Base-by-base conservation (phyloP, 1,140 invertebrate species). In the Rhyzopertha dominica region DNA sequence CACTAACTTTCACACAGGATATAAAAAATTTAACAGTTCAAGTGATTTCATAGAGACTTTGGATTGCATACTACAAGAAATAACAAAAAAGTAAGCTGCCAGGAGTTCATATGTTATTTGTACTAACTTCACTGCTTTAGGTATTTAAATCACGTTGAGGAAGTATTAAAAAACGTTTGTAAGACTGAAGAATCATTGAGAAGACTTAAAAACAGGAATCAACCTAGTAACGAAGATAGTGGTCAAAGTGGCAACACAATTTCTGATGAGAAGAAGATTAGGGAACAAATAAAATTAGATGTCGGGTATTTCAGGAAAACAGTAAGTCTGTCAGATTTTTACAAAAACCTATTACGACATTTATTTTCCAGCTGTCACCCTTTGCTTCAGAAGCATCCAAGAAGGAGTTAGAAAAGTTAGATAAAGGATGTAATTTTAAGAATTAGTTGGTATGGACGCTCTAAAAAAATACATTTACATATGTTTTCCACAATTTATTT, bases 131-230 rank as follows among this genome's bases (percentile, higher is more conserved):
- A 16, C 26, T 58, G 48, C 76, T 74, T 44, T 60, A 93, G 90
- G 50, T 96, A 92, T 72, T 80, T 77, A 51, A 77, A 72, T 49
- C 79, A 82, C 47, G 89, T 94, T 9, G 77, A 76, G 46, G 90
- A 95, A 69, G 90, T 96, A 3, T 70, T 97, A 38, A 89, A 82
- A 24, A 94, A 91, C 3, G 91, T 95, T 1, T 89, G 90, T 65
- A 92, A 89, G 73, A 96, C 93, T 52, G 93, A 96, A 66, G 92
- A 95, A 62, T 95, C 90, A 53, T 69, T 95, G 29, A 79, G 85
- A 62, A 79, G 87, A 53, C 72, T 97, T 41, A 94, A 95, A 65
- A 90, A 89, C 72, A 82, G 87, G 32, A 74, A 85, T 48, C 13
- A 56, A 16, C 43, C 28, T 37, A 22, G 30, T 4, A 41, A 19